phyloP scores from a whole-genome alignment of 2,888 invertebrate species.

The Epicampocera succincta region DNA sequence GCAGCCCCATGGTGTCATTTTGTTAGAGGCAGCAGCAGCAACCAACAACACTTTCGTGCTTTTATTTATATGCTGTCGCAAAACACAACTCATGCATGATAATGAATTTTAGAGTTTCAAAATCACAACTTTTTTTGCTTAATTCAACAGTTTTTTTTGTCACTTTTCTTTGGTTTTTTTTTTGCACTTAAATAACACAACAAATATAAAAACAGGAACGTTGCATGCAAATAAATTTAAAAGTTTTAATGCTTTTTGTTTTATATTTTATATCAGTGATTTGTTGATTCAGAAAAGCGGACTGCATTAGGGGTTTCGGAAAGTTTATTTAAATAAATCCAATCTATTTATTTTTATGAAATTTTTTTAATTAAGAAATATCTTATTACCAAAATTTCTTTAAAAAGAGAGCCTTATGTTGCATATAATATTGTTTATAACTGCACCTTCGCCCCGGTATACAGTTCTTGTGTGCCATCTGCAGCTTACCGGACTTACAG shows the following conservation, averaged over 20 bases:
- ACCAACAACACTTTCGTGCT: slow-evolving; percentile 36
- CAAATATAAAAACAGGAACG: slow-evolving; percentile 6
- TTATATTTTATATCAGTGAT: neutral
- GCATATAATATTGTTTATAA: too few species aligned
- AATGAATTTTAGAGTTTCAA: slow-evolving; percentile 59
- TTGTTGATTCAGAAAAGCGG: neutral
- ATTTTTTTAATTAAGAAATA: too few species aligned
- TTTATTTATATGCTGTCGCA: slow-evolving; percentile 63
- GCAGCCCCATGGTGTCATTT: slow-evolving; percentile 23
- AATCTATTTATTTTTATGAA: neutral
- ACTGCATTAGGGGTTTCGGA: too few species aligned
- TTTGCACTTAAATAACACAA: slow-evolving; percentile 15
- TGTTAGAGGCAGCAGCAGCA: neutral
- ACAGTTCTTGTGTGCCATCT: too few species aligned
- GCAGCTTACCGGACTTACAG: too few species aligned
- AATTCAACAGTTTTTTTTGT: slow-evolving; percentile 1
- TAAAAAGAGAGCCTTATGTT: too few species aligned
- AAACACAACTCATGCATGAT: slow-evolving; percentile 68
- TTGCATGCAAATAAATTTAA: neutral
- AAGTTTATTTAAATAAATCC: too few species aligned
- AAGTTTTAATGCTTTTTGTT: slow-evolving; percentile 14
- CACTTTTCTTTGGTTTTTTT: neutral
- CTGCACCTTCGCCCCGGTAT: too few species aligned
- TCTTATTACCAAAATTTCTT: too few species aligned
- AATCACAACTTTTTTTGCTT: slow-evolving; percentile 10